phyloP scores from a whole-genome alignment of 2,113 vertebrate species.

The mouse (Mus musculus) region DNA sequence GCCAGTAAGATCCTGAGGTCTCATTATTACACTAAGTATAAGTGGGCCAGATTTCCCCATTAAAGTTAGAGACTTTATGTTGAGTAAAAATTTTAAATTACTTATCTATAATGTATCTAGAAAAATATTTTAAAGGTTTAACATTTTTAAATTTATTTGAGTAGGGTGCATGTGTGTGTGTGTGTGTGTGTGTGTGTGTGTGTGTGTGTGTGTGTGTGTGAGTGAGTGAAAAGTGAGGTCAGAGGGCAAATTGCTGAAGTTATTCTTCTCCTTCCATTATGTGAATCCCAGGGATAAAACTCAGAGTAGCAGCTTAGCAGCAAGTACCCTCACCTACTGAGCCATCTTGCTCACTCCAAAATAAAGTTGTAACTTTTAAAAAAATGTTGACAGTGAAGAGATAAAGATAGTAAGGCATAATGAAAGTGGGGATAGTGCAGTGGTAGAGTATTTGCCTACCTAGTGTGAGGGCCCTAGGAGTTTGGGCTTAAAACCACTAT shows the following conservation, averaged over 20 bases:
- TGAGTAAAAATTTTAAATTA: slow-evolving; percentile 50
- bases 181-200: neutral
- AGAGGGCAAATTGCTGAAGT: neutral
- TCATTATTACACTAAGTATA: slow-evolving; percentile 29
- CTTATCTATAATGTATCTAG: slow-evolving; percentile 31
- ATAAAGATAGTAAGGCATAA: slow-evolving; percentile 22
- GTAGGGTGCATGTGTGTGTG: neutral
- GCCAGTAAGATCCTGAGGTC: neutral
- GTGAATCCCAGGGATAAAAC: neutral
- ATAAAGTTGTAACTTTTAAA: neutral
- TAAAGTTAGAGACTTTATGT: slow-evolving; percentile 6
- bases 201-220: too few relatives aligned
- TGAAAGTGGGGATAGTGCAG: neutral
- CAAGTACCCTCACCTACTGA: neutral
- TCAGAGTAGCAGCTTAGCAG: neutral
- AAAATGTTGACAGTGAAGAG: slow-evolving; percentile 44
- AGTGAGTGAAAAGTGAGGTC: neutral
- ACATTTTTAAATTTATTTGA: neutral
- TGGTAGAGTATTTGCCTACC: neutral
- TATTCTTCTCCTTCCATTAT: neutral
- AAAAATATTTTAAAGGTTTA: neutral
- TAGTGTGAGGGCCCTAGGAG: neutral
- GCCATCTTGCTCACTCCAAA: neutral
- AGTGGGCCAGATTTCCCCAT: slow-evolving; percentile 41
- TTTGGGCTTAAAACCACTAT: slow-evolving; percentile 20